These are phyloP conservation scores for Prunella strophiata DNA, from an alignment of 2,797 vertebrate species.

Conservation along the genomic window DNA sequence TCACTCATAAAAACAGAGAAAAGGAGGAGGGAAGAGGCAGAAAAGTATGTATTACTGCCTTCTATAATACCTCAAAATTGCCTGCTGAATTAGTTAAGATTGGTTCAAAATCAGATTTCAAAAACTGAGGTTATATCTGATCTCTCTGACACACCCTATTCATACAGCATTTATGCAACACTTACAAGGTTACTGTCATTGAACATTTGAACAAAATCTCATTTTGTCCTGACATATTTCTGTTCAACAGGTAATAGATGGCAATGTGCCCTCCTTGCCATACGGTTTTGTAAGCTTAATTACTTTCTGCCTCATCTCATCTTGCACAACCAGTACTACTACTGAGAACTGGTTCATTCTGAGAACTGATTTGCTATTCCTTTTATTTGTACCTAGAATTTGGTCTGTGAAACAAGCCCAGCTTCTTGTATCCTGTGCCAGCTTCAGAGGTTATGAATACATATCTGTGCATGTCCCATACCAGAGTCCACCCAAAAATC, in stretches of 20 bases:
- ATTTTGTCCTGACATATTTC: slow-evolving; percentile 11
- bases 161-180: background rate
- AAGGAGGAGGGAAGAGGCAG: background rate
- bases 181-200: background rate
- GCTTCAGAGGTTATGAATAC: background rate
- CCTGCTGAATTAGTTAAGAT: background rate
- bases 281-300: background rate
- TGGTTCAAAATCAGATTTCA: background rate
- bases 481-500: background rate
- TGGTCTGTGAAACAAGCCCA: background rate
- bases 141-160: background rate
- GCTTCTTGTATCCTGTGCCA: background rate
- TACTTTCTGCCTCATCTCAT: background rate
- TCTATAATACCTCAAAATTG: background rate
- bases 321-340: background rate
- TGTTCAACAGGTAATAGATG: background rate
- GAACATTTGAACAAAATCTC: background rate
- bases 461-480: background rate
- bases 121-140: background rate
- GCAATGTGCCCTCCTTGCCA: background rate
- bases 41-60: background rate
- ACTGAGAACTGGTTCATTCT: background rate
- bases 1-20: background rate
- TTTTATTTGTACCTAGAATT: background rate
- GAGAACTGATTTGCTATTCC: background rate